These are phyloP conservation scores for Phoebastria nigripes DNA, from an alignment of 2,797 vertebrate genomes.

Conservation along the genomic window DNA sequence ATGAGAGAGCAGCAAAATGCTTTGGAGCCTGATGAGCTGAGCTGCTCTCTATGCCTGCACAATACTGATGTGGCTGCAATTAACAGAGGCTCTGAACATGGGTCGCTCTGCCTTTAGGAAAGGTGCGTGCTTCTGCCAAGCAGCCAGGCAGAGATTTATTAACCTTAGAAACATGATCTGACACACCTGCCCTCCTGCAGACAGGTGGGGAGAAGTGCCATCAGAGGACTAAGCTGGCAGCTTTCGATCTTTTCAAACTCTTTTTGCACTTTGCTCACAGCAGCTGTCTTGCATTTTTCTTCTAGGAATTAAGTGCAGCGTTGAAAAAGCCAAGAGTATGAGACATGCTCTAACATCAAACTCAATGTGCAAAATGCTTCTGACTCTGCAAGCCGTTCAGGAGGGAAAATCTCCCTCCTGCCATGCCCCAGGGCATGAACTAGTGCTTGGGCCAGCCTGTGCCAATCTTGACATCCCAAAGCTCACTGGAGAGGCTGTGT, in stretches of 20 bases:
- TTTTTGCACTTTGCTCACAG: not conserved
- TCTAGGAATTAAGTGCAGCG: not conserved
- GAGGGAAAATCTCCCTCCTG: not conserved
- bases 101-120: not conserved
- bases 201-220: not conserved
- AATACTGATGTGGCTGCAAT: rapidly evolving
- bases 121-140: not conserved
- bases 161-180: not conserved
- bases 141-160: not conserved
- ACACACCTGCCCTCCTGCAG: not conserved
- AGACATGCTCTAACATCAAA: not conserved
- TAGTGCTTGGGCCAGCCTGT: not conserved
- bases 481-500: not conserved
- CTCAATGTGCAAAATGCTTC: not conserved
- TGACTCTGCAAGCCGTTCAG: not conserved
- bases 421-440: not conserved
- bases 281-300: not conserved
- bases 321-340: not conserved
- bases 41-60: not conserved
- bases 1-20: not conserved
- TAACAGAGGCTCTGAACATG: not conserved
- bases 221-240: not conserved
- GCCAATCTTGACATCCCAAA: not conserved
- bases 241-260: not conserved
- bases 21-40: not conserved